phyloP scores from a whole-genome alignment of 2,113 vertebrate species.

The Scortum barcoo region DNA sequence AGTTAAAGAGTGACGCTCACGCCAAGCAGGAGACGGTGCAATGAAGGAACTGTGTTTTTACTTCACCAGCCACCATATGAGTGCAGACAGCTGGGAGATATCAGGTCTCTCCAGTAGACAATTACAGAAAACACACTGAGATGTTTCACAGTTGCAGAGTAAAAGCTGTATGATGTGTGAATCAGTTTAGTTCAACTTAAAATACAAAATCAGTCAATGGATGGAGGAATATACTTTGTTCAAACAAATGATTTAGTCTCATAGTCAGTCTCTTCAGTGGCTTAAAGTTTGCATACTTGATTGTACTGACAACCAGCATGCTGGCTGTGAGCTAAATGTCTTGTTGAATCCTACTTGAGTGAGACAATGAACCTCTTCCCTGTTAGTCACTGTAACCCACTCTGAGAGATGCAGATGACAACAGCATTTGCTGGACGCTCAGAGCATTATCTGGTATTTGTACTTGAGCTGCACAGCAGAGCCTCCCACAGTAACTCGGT shows the following conservation, averaged over 20 bases:
- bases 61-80: constrained; percentile 7
- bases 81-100: constrained; percentile 33
- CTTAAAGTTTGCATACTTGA: not conserved
- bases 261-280: not conserved
- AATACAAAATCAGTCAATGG: not conserved
- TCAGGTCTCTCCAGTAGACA: constrained; percentile 4
- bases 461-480: constrained; percentile 20
- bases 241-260: not conserved
- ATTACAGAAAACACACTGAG: not conserved
- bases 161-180: not conserved
- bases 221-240: not conserved
- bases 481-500: constrained; percentile 21
- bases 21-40: constrained; percentile 40
- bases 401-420: constrained; percentile 43
- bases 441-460: constrained; percentile 62
- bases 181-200: constrained; percentile 3
- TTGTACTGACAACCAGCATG: not conserved
- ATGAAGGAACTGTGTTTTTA: constrained; percentile 24
- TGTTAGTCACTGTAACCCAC: constrained; percentile 25
- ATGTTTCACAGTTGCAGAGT: not conserved
- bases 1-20: constrained; percentile 51
- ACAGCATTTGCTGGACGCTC: constrained; percentile 31
- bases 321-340: not conserved
- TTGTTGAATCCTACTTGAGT: not conserved
- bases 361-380: constrained; percentile 12